These are phyloP conservation scores for Columba livia DNA, from an alignment of 2,113 vertebrate species.

Conservation along the genomic window DNA sequence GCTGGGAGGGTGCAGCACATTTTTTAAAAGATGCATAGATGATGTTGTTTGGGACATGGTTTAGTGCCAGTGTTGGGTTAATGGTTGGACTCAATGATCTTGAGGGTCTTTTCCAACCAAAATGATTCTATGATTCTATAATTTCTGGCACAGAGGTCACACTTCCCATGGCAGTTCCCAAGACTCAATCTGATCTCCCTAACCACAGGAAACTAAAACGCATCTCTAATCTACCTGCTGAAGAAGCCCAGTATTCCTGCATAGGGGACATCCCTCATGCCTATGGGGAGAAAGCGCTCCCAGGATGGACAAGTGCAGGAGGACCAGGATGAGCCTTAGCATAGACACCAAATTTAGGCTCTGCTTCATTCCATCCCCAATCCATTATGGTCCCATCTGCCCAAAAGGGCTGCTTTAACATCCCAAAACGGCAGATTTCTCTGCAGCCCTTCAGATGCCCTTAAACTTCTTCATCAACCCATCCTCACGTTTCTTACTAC, in stretches of 20 bases:
- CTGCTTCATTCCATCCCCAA: not conserved
- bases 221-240: not conserved
- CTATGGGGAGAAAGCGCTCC: not conserved
- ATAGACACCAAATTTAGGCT: not conserved
- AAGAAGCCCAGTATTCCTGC: fast-evolving
- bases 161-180: not conserved
- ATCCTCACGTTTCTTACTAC: not conserved
- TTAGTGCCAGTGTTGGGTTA: too few relatives aligned
- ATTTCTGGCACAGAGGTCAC: not conserved
- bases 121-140: not conserved
- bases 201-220: not conserved
- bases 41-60: too few relatives aligned
- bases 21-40: too few relatives aligned
- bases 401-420: not conserved
- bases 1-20: not conserved
- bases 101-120: too few relatives aligned
- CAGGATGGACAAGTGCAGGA: fast-evolving
- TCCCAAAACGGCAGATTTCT: not conserved
- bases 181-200: not conserved
- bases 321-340: fast-evolving
- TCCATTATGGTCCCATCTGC: not conserved
- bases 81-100: too few relatives aligned
- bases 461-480: not conserved
- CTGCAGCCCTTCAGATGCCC: not conserved
- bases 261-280: not conserved